A percentile compares a stretch with the other conserved stretches of the same genome.
phyloP scores from a whole-genome alignment of 2,797 vertebrate genomes.

The Sebastes cheni region DNA sequence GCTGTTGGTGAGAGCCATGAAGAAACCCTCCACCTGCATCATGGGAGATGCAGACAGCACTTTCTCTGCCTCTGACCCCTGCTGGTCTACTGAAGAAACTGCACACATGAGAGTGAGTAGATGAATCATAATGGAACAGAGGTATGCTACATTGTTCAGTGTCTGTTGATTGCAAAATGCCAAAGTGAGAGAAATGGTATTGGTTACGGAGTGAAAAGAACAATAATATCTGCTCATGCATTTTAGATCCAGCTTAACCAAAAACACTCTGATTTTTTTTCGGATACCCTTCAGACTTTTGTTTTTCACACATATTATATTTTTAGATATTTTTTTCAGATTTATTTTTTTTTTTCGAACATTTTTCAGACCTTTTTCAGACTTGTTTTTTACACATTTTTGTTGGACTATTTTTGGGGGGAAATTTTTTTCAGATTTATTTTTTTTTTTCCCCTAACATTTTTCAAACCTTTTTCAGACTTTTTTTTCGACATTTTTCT shows the following conservation, averaged over 20 bases:
- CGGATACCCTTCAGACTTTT: too few relatives aligned
- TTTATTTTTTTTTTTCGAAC: too few relatives aligned
- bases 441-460: too few relatives aligned
- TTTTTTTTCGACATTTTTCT: too few relatives aligned
- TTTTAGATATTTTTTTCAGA: too few relatives aligned
- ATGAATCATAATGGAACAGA: neutral
- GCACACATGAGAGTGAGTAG: constrained; percentile 16
- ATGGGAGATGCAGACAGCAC: constrained; percentile 85
- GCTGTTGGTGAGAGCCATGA: constrained; percentile 91
- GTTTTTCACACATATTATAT: too few relatives aligned
- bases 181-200: neutral
- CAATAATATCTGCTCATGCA: neutral
- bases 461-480: too few relatives aligned
- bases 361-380: too few relatives aligned
- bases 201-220: neutral
- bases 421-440: too few relatives aligned
- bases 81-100: constrained; percentile 67
- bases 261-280: neutral
- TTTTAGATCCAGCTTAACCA: neutral
- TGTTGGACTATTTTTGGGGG: too few relatives aligned
- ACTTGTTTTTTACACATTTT: too few relatives aligned
- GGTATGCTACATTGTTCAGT: neutral
- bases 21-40: constrained; percentile 94
- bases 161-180: neutral
- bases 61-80: constrained; percentile 70